phyloP scores from a whole-genome alignment of 2,113 vertebrate species.

The Chiloscyllium plagiosum region DNA sequence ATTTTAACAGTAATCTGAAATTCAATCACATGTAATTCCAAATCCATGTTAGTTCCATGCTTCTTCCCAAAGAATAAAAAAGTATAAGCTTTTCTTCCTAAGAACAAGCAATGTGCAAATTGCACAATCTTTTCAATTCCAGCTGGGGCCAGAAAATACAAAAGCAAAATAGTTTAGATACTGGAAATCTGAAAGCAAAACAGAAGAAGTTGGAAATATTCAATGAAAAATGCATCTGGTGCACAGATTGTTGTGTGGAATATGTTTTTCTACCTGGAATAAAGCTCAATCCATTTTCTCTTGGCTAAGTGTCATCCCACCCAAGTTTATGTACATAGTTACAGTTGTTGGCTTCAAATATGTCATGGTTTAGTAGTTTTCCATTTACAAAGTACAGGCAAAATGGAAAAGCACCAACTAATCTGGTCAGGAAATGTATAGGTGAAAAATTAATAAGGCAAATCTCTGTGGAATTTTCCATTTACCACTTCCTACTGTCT shows the following conservation, averaged over 20 bases:
- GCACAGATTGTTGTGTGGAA: neutral
- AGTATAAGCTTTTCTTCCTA: neutral
- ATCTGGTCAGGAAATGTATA: neutral
- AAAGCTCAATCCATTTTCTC: neutral
- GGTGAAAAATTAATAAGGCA: neutral
- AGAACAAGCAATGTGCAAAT: neutral
- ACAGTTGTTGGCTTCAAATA: neutral
- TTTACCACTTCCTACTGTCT: neutral
- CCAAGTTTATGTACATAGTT: neutral
- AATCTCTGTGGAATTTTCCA: neutral
- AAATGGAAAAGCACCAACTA: neutral
- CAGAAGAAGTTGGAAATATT: neutral
- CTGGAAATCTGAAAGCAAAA: neutral
- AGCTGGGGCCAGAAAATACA: neutral
- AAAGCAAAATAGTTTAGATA: neutral
- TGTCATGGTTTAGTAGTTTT: neutral
- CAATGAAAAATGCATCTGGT: neutral
- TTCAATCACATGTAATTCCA: neutral
- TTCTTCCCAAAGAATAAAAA: slow-evolving; percentile 8
- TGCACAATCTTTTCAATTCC: neutral
- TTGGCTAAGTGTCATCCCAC: neutral
- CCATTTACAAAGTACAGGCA: neutral
- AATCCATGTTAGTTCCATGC: neutral
- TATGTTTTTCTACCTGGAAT: slow-evolving; percentile 11
- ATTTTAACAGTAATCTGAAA: neutral